phyloP scores from a whole-genome alignment of 2,113 vertebrate species.

The Cervus canadensis region DNA sequence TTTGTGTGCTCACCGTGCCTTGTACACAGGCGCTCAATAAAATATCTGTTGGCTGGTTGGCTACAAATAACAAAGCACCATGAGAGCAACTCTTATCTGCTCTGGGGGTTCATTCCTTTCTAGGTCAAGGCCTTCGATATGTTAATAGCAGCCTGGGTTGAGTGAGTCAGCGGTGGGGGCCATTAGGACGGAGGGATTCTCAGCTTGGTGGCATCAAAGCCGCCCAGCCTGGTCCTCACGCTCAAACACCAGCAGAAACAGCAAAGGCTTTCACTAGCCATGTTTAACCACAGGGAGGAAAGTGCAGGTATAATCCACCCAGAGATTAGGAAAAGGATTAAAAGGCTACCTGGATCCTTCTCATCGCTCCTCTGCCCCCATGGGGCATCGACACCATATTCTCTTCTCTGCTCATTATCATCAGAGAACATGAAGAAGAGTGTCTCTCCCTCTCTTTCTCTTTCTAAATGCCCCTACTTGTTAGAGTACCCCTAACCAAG shows the following conservation, averaged over 20 bases:
- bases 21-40: not conserved
- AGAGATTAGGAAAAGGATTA: not conserved
- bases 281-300: not conserved
- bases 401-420: not conserved
- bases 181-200: not conserved
- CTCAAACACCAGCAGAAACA: not conserved
- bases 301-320: not conserved
- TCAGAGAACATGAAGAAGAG: not conserved
- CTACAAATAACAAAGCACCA: constrained; percentile 23
- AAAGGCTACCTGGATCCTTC: not conserved
- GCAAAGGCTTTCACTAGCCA: not conserved
- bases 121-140: constrained; percentile 8
- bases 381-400: fast-evolving
- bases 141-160: not conserved
- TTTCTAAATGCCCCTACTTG: not conserved
- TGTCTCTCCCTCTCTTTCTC: no score
- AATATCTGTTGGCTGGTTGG: constrained; percentile 28
- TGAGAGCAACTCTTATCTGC: not conserved
- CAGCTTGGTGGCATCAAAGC: not conserved
- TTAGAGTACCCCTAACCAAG: constrained; percentile 17
- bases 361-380: fast-evolving
- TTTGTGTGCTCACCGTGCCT: fast-evolving
- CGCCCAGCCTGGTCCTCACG: fast-evolving
- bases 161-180: not conserved
- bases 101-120: not conserved